These are phyloP conservation scores for Otolemur crassicaudatus DNA, from an alignment of 2,797 vertebrate genomes.

Conservation along the genomic window DNA sequence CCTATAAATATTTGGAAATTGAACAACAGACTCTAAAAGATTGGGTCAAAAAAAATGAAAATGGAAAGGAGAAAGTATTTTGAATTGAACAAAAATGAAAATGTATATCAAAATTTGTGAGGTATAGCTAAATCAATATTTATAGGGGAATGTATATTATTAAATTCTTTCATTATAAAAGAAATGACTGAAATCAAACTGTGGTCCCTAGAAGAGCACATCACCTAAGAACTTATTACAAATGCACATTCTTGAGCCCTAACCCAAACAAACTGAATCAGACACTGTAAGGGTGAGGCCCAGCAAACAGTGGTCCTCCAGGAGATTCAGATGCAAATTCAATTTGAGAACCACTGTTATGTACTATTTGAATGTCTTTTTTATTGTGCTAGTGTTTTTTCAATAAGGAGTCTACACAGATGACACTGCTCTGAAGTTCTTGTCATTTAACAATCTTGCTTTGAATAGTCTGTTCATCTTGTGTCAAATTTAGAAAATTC, in stretches of 20 bases:
- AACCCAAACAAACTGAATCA: not conserved
- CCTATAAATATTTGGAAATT: constrained; percentile 33
- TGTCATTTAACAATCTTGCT: constrained; percentile 77
- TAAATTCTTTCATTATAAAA: constrained; percentile 4
- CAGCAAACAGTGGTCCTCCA: not conserved
- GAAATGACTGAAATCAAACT: constrained; percentile 26
- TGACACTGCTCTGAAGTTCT: constrained; percentile 63
- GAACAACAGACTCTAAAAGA: not conserved
- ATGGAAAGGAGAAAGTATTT: not conserved
- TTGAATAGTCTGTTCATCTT: constrained; percentile 68
- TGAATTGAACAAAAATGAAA: constrained; percentile 41
- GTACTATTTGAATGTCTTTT: constrained; percentile 66
- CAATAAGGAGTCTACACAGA: constrained; percentile 50
- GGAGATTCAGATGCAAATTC: not conserved
- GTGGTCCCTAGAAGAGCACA: not conserved
- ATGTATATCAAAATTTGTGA: not conserved
- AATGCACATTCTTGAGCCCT: not conserved
- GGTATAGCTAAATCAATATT: not conserved
- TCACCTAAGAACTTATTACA: not conserved
- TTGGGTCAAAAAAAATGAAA: constrained; percentile 35
- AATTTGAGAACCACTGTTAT: constrained; percentile 6
- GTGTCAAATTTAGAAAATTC: constrained; percentile 38
- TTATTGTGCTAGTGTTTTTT: constrained; percentile 64
- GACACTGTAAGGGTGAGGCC: not conserved
- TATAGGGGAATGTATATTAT: not conserved